Evolutionary conservation across 2,113 vertebrate genomes (phyloP).

Genomic region (Muntiacus reevesi): DNA sequence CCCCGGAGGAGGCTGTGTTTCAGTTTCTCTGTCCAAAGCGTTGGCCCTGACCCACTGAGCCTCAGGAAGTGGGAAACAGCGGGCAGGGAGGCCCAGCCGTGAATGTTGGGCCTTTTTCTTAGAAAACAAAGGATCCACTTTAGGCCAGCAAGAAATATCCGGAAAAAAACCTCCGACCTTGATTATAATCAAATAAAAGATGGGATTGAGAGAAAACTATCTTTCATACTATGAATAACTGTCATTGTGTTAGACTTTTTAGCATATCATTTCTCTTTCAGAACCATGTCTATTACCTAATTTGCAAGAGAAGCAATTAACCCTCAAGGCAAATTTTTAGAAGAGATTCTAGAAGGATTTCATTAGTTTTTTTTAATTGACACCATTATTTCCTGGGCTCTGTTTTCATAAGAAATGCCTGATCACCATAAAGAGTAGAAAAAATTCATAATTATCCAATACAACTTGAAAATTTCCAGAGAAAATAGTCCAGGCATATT

Average conservation of each 20-base stretch:
- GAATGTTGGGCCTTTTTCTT: slow-evolving; percentile 13
- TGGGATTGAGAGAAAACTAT: slow-evolving; percentile 47
- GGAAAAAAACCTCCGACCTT: slow-evolving; percentile 1
- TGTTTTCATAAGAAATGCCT: background rate
- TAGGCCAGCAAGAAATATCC: slow-evolving; percentile 31
- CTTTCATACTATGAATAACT: slow-evolving; percentile 9
- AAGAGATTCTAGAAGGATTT: background rate
- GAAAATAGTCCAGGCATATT: background rate
- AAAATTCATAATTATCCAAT: background rate
- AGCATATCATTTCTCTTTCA: background rate
- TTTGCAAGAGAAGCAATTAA: background rate
- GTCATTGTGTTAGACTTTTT: background rate
- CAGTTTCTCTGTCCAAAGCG: background rate
- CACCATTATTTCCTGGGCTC: background rate
- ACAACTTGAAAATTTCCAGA: background rate
- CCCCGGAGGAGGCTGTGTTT: background rate
- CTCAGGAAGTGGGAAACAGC: slow-evolving; percentile 16
- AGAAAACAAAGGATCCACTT: slow-evolving; percentile 50
- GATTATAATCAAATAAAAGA: slow-evolving; percentile 47
- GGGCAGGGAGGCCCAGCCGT: background rate
- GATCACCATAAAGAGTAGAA: background rate
- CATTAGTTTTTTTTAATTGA: background rate
- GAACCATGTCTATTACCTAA: background rate
- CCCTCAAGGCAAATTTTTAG: background rate
- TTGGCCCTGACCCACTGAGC: background rate